These are phyloP conservation scores for Macrobrachium nipponense DNA, from an alignment of 1,140 invertebrate species.

Conservation along the genomic window DNA sequence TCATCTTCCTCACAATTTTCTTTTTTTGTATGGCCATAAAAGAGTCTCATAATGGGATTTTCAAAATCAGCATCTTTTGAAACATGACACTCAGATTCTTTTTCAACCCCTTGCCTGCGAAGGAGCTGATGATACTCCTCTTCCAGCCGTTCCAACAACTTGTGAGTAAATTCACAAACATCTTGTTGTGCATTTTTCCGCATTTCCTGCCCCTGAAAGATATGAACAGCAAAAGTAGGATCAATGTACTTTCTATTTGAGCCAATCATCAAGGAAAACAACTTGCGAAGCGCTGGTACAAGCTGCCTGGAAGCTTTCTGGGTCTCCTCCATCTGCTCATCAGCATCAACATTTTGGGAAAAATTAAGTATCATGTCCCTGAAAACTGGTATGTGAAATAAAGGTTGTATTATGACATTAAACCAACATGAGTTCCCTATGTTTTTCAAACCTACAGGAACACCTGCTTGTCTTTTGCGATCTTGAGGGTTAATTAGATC, in stretches of 20 bases:
- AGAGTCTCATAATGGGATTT: constrained; percentile 71
- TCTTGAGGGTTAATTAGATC: constrained; percentile 72
- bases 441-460: constrained; percentile 72
- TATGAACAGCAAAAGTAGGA: constrained; percentile 70
- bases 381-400: constrained; percentile 71
- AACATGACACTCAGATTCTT: constrained; percentile 58
- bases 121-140: constrained; percentile 69
- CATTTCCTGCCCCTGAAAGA: constrained; percentile 66
- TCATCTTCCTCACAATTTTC: constrained; percentile 65
- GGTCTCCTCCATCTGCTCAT: constrained; percentile 45
- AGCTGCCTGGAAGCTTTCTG: constrained; percentile 43
- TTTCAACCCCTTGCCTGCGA: constrained; percentile 61
- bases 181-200: constrained; percentile 67
- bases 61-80: constrained; percentile 63
- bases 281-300: constrained; percentile 66
- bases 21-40: constrained; percentile 71
- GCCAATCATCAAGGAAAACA: constrained; percentile 71
- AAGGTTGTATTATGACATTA: constrained; percentile 72
- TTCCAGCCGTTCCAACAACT: constrained; percentile 71
- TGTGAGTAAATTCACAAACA: constrained; percentile 73
- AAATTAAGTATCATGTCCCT: constrained; percentile 69
- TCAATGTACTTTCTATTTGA: constrained; percentile 72
- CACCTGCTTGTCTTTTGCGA: constrained; percentile 67
- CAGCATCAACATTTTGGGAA: constrained; percentile 56
- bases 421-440: constrained; percentile 75